Evolutionary conservation across 1,140 invertebrate species (phyloP).

Genomic region (Ridgeia piscesae): DNA sequence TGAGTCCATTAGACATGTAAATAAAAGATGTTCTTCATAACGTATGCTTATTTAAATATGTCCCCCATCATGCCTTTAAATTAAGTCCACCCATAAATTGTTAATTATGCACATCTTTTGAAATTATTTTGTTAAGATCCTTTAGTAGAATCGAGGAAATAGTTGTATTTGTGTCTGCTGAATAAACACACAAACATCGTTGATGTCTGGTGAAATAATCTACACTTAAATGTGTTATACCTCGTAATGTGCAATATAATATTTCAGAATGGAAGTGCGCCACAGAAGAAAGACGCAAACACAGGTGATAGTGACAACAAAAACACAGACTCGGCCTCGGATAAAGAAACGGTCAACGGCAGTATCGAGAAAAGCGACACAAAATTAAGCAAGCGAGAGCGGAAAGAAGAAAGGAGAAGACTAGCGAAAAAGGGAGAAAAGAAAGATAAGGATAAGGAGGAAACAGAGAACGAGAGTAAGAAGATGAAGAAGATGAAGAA

Average conservation of each 20-base stretch:
- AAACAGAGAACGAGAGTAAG: slow-evolving; percentile 33
- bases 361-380: slow-evolving; percentile 23
- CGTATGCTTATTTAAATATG: too few relatives aligned
- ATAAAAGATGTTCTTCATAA: too few relatives aligned
- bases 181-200: not conserved
- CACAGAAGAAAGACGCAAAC: not conserved
- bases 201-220: too few relatives aligned
- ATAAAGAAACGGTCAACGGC: slow-evolving; percentile 33
- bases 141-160: too few relatives aligned
- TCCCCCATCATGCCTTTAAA: too few relatives aligned
- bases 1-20: too few relatives aligned
- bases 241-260: not conserved
- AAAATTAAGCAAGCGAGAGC: slow-evolving; percentile 14
- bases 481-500: slow-evolving; percentile 28
- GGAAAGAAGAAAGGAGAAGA: slow-evolving; percentile 23
- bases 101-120: too few relatives aligned
- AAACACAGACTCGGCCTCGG: not conserved
- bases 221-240: not conserved
- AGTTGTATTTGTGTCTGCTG: not conserved
- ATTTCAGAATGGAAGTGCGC: not conserved
- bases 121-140: too few relatives aligned
- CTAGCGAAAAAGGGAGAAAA: slow-evolving; percentile 26
- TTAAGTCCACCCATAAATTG: too few relatives aligned
- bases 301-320: not conserved
- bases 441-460: slow-evolving; percentile 30